Evolutionary conservation across 2,113 vertebrate species (phyloP).

Genomic region (Thunnus thynnus): DNA sequence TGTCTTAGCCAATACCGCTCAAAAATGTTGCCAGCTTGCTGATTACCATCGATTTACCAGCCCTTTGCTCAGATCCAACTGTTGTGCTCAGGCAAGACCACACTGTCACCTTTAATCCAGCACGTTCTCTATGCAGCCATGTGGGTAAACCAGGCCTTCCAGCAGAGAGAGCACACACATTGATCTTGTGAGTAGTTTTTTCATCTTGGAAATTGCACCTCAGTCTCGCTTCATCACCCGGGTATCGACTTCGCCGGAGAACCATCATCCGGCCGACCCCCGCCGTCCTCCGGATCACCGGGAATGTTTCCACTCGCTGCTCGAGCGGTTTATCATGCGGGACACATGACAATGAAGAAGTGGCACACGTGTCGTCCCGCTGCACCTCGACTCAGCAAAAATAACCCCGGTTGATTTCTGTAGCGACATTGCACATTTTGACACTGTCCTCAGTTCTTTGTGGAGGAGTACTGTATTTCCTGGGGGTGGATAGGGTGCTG

Average conservation of each 20-base stretch:
- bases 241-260: slow-evolving; percentile 38
- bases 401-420: slow-evolving; percentile 1
- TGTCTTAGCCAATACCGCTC: neutral
- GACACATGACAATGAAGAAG: slow-evolving; percentile 7
- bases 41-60: slow-evolving; percentile 41
- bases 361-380: neutral
- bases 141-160: slow-evolving; percentile 17
- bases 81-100: slow-evolving; percentile 12
- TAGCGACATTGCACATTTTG: slow-evolving; percentile 13
- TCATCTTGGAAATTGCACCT: slow-evolving; percentile 49
- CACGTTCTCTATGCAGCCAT: slow-evolving; percentile 1
- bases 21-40: slow-evolving; percentile 27
- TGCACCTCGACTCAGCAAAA: neutral
- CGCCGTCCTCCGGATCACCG: neutral
- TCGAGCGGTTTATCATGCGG: neutral
- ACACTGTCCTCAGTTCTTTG: slow-evolving; percentile 31
- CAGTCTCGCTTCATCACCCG: slow-evolving; percentile 41
- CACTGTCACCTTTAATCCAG: slow-evolving; percentile 38
- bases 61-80: slow-evolving; percentile 7
- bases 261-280: neutral
- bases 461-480: slow-evolving; percentile 36
- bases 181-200: slow-evolving; percentile 40
- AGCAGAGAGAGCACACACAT: slow-evolving; percentile 45
- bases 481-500: slow-evolving; percentile 24
- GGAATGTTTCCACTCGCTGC: neutral